Percentiles rank a stretch among this genome's conserved stretches.
Evolutionary conservation across 2,797 vertebrate genomes (phyloP).

Genomic region (Eulemur coronatus): DNA sequence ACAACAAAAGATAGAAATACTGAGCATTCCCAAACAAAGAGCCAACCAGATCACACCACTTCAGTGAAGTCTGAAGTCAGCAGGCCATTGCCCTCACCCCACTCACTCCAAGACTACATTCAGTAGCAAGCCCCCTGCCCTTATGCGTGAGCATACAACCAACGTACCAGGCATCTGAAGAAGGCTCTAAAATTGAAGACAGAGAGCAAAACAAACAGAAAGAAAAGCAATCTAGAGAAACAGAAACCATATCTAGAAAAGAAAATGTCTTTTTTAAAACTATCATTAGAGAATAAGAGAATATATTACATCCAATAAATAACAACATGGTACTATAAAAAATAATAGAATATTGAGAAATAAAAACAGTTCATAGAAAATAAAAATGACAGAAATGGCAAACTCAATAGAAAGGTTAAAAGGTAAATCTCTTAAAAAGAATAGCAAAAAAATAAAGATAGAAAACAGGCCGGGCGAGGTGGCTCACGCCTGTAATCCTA

Average conservation of each 20-base stretch:
- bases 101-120: background rate
- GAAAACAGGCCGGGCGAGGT: background rate
- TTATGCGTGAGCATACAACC: background rate
- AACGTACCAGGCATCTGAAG: background rate
- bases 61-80: background rate
- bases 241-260: background rate
- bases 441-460: background rate
- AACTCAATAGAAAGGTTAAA: background rate
- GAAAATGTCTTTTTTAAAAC: background rate
- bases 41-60: background rate
- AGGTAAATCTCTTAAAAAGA: background rate
- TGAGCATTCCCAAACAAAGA: background rate
- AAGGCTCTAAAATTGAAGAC: background rate
- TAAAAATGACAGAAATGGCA: background rate
- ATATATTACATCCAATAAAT: background rate
- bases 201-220: background rate
- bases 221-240: background rate
- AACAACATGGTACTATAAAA: background rate
- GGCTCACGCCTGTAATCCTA: too few relatives aligned
- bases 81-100: too few relatives aligned
- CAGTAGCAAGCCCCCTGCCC: background rate
- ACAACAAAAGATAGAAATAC: background rate
- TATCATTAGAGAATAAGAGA: background rate
- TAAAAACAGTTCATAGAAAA: background rate
- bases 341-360: background rate